Evolutionary conservation across 2,113 vertebrate species (phyloP).

Genomic region (Zosterops pallidus): DNA sequence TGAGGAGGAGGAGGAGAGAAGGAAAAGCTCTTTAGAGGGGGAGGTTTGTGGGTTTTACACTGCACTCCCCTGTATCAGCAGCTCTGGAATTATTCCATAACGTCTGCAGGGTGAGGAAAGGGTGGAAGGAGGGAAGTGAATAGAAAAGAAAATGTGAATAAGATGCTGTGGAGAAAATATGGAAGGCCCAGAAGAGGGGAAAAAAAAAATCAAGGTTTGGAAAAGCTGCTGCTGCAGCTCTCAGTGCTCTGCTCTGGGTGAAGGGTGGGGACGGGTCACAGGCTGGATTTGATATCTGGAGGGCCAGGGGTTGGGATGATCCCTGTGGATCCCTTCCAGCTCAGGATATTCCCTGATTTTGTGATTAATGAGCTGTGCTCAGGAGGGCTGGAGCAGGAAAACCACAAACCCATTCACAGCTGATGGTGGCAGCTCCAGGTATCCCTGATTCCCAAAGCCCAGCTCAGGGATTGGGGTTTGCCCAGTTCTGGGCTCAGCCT

Average conservation of each 20-base stretch:
- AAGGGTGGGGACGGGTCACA: not conserved
- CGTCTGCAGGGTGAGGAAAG: not conserved
- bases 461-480: not conserved
- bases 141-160: not conserved
- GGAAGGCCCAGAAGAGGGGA: not conserved
- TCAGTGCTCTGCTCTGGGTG: not conserved
- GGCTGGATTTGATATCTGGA: not conserved
- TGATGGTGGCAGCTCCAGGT: not conserved
- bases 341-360: fast-evolving
- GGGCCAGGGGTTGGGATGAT: too few species aligned
- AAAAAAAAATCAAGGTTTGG: too few species aligned
- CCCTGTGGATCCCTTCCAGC: too few species aligned
- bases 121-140: not conserved
- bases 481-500: not conserved
- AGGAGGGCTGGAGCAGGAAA: fast-evolving
- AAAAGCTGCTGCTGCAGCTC: not conserved
- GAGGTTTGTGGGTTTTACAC: not conserved
- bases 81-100: not conserved
- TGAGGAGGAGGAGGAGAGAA: not conserved
- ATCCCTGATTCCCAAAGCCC: fast-evolving
- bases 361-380: fast-evolving
- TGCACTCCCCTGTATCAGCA: not conserved
- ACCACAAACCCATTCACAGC: not conserved
- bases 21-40: not conserved
- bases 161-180: not conserved